Evolutionary conservation across 2,797 vertebrate species (phyloP).

Genomic region (Sardinella longiceps): DNA sequence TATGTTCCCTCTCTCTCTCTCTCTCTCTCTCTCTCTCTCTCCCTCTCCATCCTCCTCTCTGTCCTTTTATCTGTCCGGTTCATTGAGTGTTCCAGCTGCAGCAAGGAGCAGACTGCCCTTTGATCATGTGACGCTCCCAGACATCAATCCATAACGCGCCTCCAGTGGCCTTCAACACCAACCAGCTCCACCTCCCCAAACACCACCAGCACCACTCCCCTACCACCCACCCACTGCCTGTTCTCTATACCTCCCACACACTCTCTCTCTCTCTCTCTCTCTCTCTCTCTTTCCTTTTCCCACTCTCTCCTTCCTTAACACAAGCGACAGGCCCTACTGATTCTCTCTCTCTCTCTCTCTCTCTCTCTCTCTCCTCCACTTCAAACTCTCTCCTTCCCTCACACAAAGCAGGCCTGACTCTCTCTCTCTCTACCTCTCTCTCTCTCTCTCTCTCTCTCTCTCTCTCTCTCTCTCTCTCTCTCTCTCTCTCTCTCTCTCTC

Average conservation of each 20-base stretch:
- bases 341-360: not conserved
- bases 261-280: not conserved
- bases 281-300: not conserved
- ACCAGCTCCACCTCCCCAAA: not conserved
- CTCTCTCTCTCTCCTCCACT: no score
- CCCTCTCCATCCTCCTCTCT: constrained; percentile 8
- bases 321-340: no score
- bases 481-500: no score
- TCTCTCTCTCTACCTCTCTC: not conserved
- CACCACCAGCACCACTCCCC: not conserved
- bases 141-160: constrained; percentile 31
- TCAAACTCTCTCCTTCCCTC: no score
- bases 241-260: not conserved
- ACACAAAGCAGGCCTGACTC: no score
- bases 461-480: no score
- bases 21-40: not conserved
- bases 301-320: no score
- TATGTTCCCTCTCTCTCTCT: not conserved
- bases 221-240: not conserved
- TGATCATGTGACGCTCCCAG: constrained; percentile 43
- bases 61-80: constrained; percentile 43
- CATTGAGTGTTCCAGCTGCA: constrained; percentile 36
- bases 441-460: no score
- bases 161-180: not conserved
- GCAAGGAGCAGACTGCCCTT: constrained; percentile 28